Evolutionary conservation across 1,140 invertebrate genomes (phyloP).

Genomic region (Camponotus floridanus): DNA sequence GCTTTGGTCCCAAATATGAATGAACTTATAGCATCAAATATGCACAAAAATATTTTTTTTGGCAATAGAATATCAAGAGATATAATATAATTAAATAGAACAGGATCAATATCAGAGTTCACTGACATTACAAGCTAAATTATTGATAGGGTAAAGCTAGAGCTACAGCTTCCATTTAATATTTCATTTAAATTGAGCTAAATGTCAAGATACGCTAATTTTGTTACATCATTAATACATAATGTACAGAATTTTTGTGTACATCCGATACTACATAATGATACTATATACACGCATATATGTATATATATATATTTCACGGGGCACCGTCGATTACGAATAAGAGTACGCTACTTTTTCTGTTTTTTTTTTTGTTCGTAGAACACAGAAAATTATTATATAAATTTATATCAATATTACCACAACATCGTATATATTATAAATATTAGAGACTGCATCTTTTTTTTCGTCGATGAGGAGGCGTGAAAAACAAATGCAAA

Average conservation of each 20-base stretch:
- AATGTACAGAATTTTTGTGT: slow-evolving; percentile 50
- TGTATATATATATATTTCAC: slow-evolving; percentile 46
- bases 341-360: slow-evolving; percentile 58
- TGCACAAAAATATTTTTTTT: slow-evolving; percentile 35
- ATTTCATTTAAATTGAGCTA: slow-evolving; percentile 53
- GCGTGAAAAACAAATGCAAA: slow-evolving; percentile 49
- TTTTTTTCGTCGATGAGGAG: slow-evolving; percentile 44
- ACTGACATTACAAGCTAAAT: slow-evolving; percentile 62
- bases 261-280: slow-evolving; percentile 32
- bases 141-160: slow-evolving; percentile 63
- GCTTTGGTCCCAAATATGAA: slow-evolving; percentile 57
- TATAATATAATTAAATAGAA: slow-evolving; percentile 46
- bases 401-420: slow-evolving; percentile 57
- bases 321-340: slow-evolving; percentile 62
- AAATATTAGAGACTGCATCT: slow-evolving; percentile 52
- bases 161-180: slow-evolving; percentile 53
- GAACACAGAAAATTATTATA: slow-evolving; percentile 53
- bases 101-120: slow-evolving; percentile 67
- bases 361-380: slow-evolving; percentile 28
- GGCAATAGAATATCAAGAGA: slow-evolving; percentile 45
- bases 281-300: slow-evolving; percentile 31
- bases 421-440: slow-evolving; percentile 63
- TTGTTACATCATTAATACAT: slow-evolving; percentile 51
- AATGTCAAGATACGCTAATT: slow-evolving; percentile 41
- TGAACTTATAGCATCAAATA: slow-evolving; percentile 34